Evolutionary conservation across 2,888 invertebrate genomes (phyloP).

Genomic region (Ennomos fuscantarius): DNA sequence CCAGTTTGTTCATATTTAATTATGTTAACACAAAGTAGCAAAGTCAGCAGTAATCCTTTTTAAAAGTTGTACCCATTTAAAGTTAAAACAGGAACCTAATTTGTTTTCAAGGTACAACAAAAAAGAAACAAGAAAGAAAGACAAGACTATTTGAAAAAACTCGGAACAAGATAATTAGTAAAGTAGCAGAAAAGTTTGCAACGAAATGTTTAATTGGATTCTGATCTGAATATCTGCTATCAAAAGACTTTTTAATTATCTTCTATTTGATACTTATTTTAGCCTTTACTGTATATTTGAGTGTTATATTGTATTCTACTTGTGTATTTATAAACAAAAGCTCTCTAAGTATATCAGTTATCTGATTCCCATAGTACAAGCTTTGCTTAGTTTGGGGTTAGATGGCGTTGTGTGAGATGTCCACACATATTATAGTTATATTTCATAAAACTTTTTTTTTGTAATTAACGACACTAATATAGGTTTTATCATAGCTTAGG

Average conservation of each 20-base stretch:
- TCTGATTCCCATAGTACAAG: too few species aligned
- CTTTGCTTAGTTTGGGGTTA: too few species aligned
- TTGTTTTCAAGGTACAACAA: neutral
- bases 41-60: constrained; percentile 1
- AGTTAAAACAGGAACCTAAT: neutral
- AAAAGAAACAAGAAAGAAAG: constrained; percentile 6
- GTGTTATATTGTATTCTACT: too few species aligned
- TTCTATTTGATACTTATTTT: neutral
- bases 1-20: too few species aligned
- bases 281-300: constrained; percentile 1
- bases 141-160: constrained; percentile 18
- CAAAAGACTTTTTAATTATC: constrained; percentile 14
- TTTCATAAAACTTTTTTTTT: too few species aligned
- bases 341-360: too few species aligned
- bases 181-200: constrained; percentile 17
- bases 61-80: neutral
- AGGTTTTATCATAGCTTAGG: too few species aligned
- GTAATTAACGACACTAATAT: too few species aligned
- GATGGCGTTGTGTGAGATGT: too few species aligned
- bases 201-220: constrained; percentile 41
- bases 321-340: too few species aligned
- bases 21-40: too few species aligned
- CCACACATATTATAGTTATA: too few species aligned
- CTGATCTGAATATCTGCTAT: constrained; percentile 33
- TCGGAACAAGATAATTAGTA: constrained; percentile 24